Evolutionary conservation across 2,888 invertebrate species (phyloP).

Genomic region (Prosapia bicincta): DNA sequence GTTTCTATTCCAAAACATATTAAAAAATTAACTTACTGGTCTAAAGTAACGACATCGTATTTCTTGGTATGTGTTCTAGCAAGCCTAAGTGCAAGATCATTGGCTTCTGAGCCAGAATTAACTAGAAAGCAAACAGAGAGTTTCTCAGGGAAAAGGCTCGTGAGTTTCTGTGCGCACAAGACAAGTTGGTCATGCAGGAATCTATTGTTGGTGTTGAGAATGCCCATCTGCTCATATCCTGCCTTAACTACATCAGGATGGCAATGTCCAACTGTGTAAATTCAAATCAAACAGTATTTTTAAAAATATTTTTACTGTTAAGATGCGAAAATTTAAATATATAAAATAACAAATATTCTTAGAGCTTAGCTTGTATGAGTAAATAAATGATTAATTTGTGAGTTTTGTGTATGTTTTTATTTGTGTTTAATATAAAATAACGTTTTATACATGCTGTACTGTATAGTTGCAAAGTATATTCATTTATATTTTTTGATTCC

Average conservation of each 20-base stretch:
- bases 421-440: too few relatives aligned
- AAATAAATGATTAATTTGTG: too few relatives aligned
- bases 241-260: constrained; percentile 92
- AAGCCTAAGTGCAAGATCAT: constrained; percentile 91
- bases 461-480: too few relatives aligned
- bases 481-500: too few relatives aligned
- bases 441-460: too few relatives aligned
- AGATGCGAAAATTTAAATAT: too few relatives aligned
- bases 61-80: constrained; percentile 86
- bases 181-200: constrained; percentile 96
- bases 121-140: constrained; percentile 93
- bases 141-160: constrained; percentile 76
- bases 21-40: constrained; percentile 79
- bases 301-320: too few relatives aligned
- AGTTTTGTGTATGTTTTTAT: too few relatives aligned
- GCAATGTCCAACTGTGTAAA: constrained; percentile 96
- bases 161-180: constrained; percentile 79
- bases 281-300: too few relatives aligned
- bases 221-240: constrained; percentile 84
- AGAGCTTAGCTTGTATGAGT: too few relatives aligned
- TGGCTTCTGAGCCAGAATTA: constrained; percentile 98
- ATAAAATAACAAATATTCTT: too few relatives aligned
- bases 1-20: too few relatives aligned
- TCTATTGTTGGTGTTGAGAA: constrained; percentile 91
- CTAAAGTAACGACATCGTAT: constrained; percentile 86